Evolutionary conservation across 2,113 vertebrate species (phyloP), one percentile per base, ranked within the genome.

Genomic region (Thalassoma bifasciatum): DNA sequence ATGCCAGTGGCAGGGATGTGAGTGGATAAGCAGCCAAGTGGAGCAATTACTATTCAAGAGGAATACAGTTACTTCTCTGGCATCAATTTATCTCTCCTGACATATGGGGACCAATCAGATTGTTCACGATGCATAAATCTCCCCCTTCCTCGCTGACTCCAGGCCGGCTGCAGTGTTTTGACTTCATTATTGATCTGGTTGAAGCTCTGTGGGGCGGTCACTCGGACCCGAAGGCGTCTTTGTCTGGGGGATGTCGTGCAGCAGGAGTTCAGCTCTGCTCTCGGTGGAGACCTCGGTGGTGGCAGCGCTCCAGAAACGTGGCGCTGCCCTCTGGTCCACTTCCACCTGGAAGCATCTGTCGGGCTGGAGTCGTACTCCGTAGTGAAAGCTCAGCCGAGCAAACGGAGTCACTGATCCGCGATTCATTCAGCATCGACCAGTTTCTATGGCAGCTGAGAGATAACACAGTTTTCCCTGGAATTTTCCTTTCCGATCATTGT

Each of bases 341-440:
- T 90, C 69, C 82, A 85, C 86, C 86, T 88, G 88, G 87, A 88
- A 88, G 78, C 74, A 58, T 81, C 80, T 68, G 83, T 78, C 75
- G 79, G 79, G 65, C 54, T 75, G 34, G 57, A 69, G 71, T 79
- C 61, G 61, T 56, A 21, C 86, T 79, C 56, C 40, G 56, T 62
- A 60, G 8, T 44, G 50, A 71, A 84, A 79, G 77, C 58, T 62
- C 81, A 86, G 77, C 77, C 58, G 38, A 80, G 87, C 68, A 49
- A 63, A 72, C 61, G 36, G 58, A 82, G 65, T 26, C 85, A 58
- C 80, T 84, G 85, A 91, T 82, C 83, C 82, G 64, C 17, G 17
- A 82, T 64, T 83, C 66, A 86, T 78, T 82, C 69, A 23, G 13
- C 79, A 86, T 86, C 50, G 79, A 86, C 64, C 51, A 14, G 54